Percentiles rank a stretch among this genome's conserved stretches.
These are phyloP conservation scores for Ophion slaviceki DNA, from an alignment of 2,888 invertebrate species.

Conservation along the genomic window DNA sequence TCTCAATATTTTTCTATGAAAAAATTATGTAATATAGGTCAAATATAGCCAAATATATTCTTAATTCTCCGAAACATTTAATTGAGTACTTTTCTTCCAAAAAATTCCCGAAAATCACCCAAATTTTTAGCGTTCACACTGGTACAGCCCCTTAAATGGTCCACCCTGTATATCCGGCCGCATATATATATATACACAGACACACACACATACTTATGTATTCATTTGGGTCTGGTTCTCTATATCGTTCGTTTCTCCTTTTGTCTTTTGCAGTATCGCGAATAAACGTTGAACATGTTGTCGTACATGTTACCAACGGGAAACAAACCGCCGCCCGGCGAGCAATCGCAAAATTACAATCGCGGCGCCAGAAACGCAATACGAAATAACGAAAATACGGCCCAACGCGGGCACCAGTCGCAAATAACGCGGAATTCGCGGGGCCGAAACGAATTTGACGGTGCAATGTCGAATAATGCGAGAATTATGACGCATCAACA, in stretches of 20 bases:
- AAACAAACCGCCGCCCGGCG: constrained; percentile 89
- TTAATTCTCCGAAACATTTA: too few relatives aligned
- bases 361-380: constrained; percentile 62
- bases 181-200: too few relatives aligned
- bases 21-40: too few relatives aligned
- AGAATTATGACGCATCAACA: constrained; percentile 58
- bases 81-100: too few relatives aligned
- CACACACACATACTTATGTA: neutral
- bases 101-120: too few relatives aligned
- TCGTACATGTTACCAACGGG: constrained; percentile 92
- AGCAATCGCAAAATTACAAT: constrained; percentile 72
- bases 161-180: too few relatives aligned
- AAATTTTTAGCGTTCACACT: too few relatives aligned
- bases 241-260: neutral
- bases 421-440: constrained; percentile 65
- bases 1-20: too few relatives aligned
- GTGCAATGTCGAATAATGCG: constrained; percentile 71
- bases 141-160: too few relatives aligned
- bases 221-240: neutral
- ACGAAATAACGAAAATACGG: constrained; percentile 54
- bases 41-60: too few relatives aligned
- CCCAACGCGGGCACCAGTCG: neutral
- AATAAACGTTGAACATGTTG: constrained; percentile 85
- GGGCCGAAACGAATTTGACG: constrained; percentile 61
- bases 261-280: neutral